phyloP scores from a whole-genome alignment of 2,888 invertebrate genomes.

The Luperina testacea region DNA sequence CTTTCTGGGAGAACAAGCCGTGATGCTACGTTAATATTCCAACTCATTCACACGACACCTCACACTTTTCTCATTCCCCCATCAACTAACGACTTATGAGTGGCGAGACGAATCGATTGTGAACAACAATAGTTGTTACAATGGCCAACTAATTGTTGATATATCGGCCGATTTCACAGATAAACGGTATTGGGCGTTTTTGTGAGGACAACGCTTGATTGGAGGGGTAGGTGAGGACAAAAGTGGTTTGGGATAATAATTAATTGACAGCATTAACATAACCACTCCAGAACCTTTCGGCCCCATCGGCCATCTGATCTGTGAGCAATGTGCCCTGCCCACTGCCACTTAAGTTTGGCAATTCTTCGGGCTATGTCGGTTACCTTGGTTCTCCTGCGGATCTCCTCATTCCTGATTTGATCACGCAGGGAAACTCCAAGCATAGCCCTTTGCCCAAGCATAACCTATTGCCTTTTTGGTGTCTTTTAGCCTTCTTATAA shows the following conservation, averaged over 20 bases:
- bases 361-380: no score
- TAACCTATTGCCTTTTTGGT: no score
- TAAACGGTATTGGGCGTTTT: constrained; percentile 46
- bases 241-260: constrained; percentile 57
- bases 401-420: no score
- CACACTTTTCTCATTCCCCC: constrained; percentile 26
- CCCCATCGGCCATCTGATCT: no score
- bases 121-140: constrained; percentile 72
- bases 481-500: no score
- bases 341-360: no score
- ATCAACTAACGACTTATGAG: constrained; percentile 62
- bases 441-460: no score
- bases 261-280: not conserved
- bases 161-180: constrained; percentile 70
- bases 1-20: not conserved
- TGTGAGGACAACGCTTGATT: constrained; percentile 72
- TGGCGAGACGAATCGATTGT: constrained; percentile 81
- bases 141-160: constrained; percentile 78
- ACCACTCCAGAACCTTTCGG: no score
- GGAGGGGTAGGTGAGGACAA: constrained; percentile 63
- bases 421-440: no score
- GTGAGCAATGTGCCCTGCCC: no score
- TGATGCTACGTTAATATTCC: not conserved
- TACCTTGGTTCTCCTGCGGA: no score
- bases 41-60: constrained; percentile 20